Base-by-base conservation (phyloP, 2,888 invertebrate genomes). In the Bellardia bayeri region DNA sequence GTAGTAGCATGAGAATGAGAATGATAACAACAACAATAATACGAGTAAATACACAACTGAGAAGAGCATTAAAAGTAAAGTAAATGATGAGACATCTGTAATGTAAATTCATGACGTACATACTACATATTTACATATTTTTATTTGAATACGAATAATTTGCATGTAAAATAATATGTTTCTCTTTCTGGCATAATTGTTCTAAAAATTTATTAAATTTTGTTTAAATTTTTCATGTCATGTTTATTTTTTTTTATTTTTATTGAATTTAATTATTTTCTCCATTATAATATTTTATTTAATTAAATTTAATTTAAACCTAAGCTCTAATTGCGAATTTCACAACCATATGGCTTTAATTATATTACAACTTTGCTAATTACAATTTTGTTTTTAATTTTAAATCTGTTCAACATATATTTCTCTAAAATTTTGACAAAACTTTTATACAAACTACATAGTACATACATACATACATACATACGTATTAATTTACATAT, bases 291-390 rank as follows among this genome's bases (percentile, higher is more conserved):
- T 23, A 64, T 40, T 64, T 56, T 56, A 14, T 58, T 37, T 63
- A 33, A 56, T 79, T 84, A 40, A 85, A 33, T 74, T 78, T 88
- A 45, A 76, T 80, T 85, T 85, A 82, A 89, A 86, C 89, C 90
- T 91, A 91, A 91, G 90, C 90, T 91, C 91, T 91, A 90, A 91
- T 91, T 91, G 91, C 91, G 91, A 90, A 88, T 89, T 89, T 91
- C 91, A 91, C 91, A 91, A 91, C 91, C 91, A 91, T 90, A 89
- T 91, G 90, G 90, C 91, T 90, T 90, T 83, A 80, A 80, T 79
- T 82, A 85, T 88, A 79, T 86, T 86, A 86, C 88, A 88, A 61
- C 61, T 83, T 87, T 85, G 74, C 51, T 85, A 82, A 82, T 82
- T 84, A 86, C 74, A 82, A 68, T 76, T 78, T 69, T 69, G 63